A percentile compares a stretch with the other conserved stretches of the same genome.
phyloP scores from a whole-genome alignment of 2,113 vertebrate species.

The Gambusia affinis region DNA sequence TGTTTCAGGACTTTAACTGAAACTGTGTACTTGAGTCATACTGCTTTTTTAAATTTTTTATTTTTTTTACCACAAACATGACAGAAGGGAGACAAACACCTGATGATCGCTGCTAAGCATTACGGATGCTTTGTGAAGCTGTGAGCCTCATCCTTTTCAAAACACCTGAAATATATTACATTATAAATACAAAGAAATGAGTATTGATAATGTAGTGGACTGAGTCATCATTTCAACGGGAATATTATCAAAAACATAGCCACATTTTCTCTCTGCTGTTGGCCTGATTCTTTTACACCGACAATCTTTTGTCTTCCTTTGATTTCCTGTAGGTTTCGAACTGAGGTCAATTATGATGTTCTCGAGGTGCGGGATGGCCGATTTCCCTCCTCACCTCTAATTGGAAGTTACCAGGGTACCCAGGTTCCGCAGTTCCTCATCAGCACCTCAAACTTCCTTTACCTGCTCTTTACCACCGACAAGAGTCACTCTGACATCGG shows the following conservation, averaged over 20 bases:
- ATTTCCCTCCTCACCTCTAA: slow-evolving; percentile 90
- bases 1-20: neutral
- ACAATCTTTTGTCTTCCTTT: neutral
- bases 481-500: slow-evolving; percentile 97
- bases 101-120: no score
- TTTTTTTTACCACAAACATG: no score
- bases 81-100: no score
- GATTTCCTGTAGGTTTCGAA: slow-evolving; percentile 87
- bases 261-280: neutral
- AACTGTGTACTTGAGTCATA: neutral
- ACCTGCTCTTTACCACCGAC: slow-evolving; percentile 95
- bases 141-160: no score
- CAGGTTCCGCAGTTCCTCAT: slow-evolving; percentile 99
- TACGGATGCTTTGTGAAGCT: no score
- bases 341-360: slow-evolving; percentile 96
- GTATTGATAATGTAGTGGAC: no score
- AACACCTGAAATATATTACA: no score
- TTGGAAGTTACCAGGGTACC: slow-evolving; percentile 96
- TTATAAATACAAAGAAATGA: no score
- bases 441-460: slow-evolving; percentile 97
- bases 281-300: neutral
- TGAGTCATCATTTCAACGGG: no score
- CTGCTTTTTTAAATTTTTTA: no score
- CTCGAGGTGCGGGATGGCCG: slow-evolving; percentile 94
- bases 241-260: no score